Base-by-base conservation (phyloP, 2,888 invertebrate genomes). In the Heliconius sara region DNA sequence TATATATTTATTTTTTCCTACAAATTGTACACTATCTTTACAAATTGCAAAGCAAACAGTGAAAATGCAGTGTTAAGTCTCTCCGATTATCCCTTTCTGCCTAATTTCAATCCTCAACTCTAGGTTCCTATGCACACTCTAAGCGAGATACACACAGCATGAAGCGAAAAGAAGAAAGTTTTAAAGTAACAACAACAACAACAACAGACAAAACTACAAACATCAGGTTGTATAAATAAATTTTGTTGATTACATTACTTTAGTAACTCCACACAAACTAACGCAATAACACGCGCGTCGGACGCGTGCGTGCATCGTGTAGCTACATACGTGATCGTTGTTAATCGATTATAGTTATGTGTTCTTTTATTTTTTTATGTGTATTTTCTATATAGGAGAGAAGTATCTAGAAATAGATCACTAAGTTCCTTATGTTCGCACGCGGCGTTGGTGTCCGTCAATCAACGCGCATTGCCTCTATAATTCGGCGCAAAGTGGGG, bases 221-320 rank as follows among this genome's bases (percentile, higher is more conserved):
- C 34, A 22, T 22, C 22, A n/a, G 12, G 9, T n/a, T 22, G 19
- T 34, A 16, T 7, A 34, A 72, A 72, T 72, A 72, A 72, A 57
- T 72, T 34, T 22, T 57, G 13, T 57, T 72, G 57, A 57, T 72
- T 9, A n/a, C 72, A n/a, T 57, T 72, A 72, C 22, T 57, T 72
- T 60, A 2, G 30, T 13, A 72, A 72, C 34, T 72, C 22, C 22
- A 34, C n/a, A 52, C n/a, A n/a, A 72, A 72, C 30, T 57, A 72
- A 30, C 57, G 52, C 52, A 72, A 72, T 72, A 72, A 72, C 39
- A 68, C 43, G 68, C 22, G 5, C 72, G 22, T 52, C 52, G 30
- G 22, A n/a, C 39, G 68, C 68, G 68, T 68, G 57, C 57, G 71
- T 52, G 72, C 7, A 22, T 57, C 52, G 47, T 47, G 43, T 57